Evolutionary conservation across 2,888 invertebrate species (phyloP).

Genomic region (Marasmarcha lunaedactyla): DNA sequence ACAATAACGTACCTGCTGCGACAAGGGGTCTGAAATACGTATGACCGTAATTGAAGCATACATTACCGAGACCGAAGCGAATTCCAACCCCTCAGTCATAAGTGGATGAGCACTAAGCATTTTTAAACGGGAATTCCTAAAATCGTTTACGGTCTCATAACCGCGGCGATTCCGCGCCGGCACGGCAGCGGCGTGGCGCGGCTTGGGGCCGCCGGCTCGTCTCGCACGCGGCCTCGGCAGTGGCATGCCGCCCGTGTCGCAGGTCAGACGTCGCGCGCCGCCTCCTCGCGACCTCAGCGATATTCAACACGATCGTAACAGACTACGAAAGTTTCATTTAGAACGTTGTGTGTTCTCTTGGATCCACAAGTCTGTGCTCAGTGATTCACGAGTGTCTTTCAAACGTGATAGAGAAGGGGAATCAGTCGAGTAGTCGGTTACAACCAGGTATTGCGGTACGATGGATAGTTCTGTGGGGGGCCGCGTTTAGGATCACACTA

Average conservation of each 20-base stretch:
- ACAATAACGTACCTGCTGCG: too few relatives aligned
- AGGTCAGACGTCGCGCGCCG: slow-evolving; percentile 28
- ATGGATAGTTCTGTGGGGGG: slow-evolving; percentile 24
- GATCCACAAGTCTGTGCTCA: neutral
- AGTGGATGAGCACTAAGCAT: slow-evolving; percentile 1
- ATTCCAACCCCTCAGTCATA: neutral
- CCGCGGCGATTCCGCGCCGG: neutral
- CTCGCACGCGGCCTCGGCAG: slow-evolving; percentile 21
- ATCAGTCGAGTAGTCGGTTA: too few relatives aligned
- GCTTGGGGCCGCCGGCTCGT: neutral
- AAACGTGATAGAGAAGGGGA: too few relatives aligned
- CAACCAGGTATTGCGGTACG: slow-evolving; percentile 25
- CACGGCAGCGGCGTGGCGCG: neutral
- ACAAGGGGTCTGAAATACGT: neutral
- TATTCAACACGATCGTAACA: slow-evolving; percentile 42
- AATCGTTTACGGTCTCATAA: slow-evolving; percentile 1
- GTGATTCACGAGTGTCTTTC: too few relatives aligned
- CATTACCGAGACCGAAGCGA: neutral
- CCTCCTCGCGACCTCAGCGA: slow-evolving; percentile 28
- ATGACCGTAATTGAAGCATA: neutral
- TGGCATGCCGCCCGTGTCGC: slow-evolving; percentile 45
- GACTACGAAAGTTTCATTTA: slow-evolving; percentile 8
- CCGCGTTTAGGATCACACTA: slow-evolving; percentile 17
- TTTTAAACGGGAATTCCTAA: neutral
- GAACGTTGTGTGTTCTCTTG: neutral